Base-by-base conservation (phyloP, 2,888 invertebrate species). In the Lasioglossum oenotherae region DNA sequence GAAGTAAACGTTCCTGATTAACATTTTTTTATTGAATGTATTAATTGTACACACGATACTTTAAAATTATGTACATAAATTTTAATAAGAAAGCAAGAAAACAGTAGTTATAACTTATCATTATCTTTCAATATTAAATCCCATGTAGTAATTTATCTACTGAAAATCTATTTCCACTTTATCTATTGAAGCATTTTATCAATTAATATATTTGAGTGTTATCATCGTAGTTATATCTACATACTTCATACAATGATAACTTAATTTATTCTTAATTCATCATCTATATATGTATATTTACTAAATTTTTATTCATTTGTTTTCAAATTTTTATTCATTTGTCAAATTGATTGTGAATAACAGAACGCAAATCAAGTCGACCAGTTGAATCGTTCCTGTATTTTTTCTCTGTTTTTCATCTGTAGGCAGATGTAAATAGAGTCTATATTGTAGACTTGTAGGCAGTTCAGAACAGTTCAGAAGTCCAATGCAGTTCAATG, bases 1-100 rank as follows among this genome's bases (percentile, higher is more conserved):
- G 2, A 78, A 67, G 44, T 35, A 12, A 53, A 53, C 38, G 2
- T 35, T 83, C 27, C 4, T 75, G 16, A 38, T 75, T 14, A 83
- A 38, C 78, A 78, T 84, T 35, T 41, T 44, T 84, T 60, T 41
- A n/a, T 74, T 74, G 12, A 27, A n/a, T 41, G 5, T 1, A 71
- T 41, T 12, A n/a, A 71, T 71, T 38, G 10, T 23, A 4, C 38
- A 12, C 10, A 16, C n/a, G 41, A 71, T 71, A n/a, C n/a, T 23
- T 41, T 23, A 14, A 41, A 71, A 41, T 71, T 4, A 31, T 31
- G 31, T 31, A 14, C 14, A 71, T n/a, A n/a, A 69, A 23, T 12
- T 71, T 23, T 41, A 71, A 71, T 41, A 38, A n/a, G 14, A 14
- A 41, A 71, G 23, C 6, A 41, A n/a, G 38, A 12, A 41, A 23